phyloP scores from a whole-genome alignment of 2,888 invertebrate genomes.

The Mythimna loreyi region DNA sequence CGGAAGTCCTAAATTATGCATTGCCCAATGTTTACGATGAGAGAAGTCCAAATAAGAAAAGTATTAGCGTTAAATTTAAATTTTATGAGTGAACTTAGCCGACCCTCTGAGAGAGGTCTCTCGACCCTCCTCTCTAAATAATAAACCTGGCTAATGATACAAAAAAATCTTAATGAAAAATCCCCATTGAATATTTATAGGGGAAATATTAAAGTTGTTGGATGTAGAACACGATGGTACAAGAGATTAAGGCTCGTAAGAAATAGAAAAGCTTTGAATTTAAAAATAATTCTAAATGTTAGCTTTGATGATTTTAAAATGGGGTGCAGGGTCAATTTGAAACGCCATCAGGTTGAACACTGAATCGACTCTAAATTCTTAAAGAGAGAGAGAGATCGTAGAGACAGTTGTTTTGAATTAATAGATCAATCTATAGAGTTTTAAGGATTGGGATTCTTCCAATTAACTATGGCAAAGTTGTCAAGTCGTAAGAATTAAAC shows the following conservation, averaged over 20 bases:
- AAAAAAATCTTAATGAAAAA: slow-evolving; percentile 71
- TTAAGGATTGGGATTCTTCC: too few relatives aligned
- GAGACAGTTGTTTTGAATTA: background rate
- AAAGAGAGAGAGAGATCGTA: too few relatives aligned
- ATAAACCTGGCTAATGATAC: slow-evolving; percentile 80
- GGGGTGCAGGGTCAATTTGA: slow-evolving; percentile 9
- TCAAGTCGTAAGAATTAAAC: slow-evolving; percentile 17
- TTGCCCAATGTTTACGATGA: slow-evolving; percentile 61
- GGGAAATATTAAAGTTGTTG: slow-evolving; percentile 62
- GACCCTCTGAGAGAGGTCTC: slow-evolving; percentile 58
- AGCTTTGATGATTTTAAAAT: slow-evolving; percentile 42
- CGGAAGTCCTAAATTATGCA: slow-evolving; percentile 60
- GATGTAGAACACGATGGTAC: slow-evolving; percentile 62
- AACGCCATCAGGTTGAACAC: background rate
- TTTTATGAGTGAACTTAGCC: slow-evolving; percentile 76
- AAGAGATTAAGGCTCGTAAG: slow-evolving; percentile 57
- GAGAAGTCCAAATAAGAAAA: slow-evolving; percentile 67
- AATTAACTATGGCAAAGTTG: slow-evolving; percentile 1
- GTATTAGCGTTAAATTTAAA: slow-evolving; percentile 76
- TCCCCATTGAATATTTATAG: slow-evolving; percentile 69
- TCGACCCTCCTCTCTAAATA: slow-evolving; percentile 75
- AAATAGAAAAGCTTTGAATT: slow-evolving; percentile 57
- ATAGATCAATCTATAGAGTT: background rate
- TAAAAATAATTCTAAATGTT: slow-evolving; percentile 40
- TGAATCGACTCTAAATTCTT: background rate